Evolutionary conservation across 1,140 invertebrate species (phyloP).

Genomic region (Maniola jurtina): DNA sequence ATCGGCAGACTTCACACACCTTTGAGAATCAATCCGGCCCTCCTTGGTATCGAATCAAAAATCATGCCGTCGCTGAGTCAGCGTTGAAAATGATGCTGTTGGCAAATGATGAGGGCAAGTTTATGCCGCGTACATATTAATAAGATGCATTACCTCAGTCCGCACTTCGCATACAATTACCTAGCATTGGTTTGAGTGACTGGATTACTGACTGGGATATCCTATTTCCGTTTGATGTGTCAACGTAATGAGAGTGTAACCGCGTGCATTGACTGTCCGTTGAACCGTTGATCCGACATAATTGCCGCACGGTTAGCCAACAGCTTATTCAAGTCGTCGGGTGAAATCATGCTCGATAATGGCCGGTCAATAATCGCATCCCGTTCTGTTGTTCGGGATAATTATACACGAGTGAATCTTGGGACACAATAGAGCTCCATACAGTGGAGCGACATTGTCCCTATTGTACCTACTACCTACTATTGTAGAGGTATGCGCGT

Average conservation of each 20-base stretch:
- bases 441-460: not conserved
- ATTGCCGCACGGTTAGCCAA: constrained; percentile 3
- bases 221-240: constrained; percentile 32
- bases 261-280: not conserved
- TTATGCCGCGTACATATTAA: constrained; percentile 18
- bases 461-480: too few relatives aligned
- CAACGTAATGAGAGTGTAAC: constrained; percentile 10
- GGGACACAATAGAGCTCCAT: not conserved
- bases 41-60: too few relatives aligned
- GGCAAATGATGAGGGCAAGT: not conserved
- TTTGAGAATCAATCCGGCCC: too few relatives aligned
- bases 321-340: not conserved
- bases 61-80: too few relatives aligned
- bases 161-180: constrained; percentile 6
- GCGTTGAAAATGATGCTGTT: not conserved
- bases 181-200: not conserved
- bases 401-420: not conserved
- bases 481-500: too few relatives aligned
- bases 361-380: constrained; percentile 1
- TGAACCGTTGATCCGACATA: not conserved
- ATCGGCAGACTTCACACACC: too few relatives aligned
- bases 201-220: constrained; percentile 33
- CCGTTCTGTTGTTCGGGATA: not conserved
- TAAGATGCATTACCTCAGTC: not conserved
- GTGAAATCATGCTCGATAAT: constrained; percentile 3